These are phyloP conservation scores for Malaclemys terrapin DNA, from an alignment of 2,113 vertebrate genomes.

Conservation along the genomic window DNA sequence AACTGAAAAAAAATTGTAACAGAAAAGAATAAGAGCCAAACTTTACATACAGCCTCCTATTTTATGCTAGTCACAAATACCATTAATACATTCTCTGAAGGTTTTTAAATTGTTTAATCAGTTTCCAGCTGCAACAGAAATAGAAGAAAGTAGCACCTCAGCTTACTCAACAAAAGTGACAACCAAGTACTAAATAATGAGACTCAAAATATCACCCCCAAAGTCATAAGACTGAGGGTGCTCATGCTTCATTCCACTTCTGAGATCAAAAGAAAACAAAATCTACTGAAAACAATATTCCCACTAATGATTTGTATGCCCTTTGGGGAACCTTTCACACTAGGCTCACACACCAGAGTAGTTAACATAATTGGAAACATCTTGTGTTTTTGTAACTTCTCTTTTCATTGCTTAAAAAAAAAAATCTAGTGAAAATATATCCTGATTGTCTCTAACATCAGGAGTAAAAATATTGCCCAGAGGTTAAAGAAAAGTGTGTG, in stretches of 20 bases:
- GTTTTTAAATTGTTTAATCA: background rate
- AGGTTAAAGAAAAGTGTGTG: background rate
- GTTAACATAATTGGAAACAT: background rate
- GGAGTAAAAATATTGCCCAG: background rate
- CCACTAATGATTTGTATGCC: background rate
- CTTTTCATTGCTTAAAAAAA: background rate
- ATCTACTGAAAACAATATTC: background rate
- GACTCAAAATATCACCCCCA: background rate
- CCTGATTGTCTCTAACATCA: background rate
- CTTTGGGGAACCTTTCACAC: background rate
- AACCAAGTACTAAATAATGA: background rate
- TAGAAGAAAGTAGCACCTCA: background rate
- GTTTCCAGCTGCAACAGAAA: background rate
- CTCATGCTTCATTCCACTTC: background rate
- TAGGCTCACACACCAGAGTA: background rate
- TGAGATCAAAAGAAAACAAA: background rate
- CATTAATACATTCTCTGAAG: background rate
- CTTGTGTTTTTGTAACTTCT: background rate
- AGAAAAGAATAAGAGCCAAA: background rate
- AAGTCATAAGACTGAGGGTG: background rate
- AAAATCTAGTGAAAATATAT: background rate
- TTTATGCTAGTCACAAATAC: background rate
- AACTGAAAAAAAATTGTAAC: background rate
- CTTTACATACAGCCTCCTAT: background rate
- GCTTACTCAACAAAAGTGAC: background rate